phyloP scores from a whole-genome alignment of 1,140 invertebrate genomes.

The Macrostomum lignano region DNA sequence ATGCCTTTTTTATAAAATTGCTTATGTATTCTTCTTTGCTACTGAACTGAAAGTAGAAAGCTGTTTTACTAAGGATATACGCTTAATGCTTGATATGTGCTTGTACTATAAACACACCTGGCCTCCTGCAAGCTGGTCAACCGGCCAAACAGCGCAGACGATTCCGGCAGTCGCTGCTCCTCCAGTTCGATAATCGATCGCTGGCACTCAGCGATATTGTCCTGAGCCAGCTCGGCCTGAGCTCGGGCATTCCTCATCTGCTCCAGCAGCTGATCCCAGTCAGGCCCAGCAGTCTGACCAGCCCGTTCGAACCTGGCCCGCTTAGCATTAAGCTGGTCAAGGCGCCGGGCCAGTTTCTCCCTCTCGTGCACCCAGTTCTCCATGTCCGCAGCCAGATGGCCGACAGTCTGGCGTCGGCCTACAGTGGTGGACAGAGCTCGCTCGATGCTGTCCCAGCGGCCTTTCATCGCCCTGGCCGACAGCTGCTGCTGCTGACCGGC shows the following conservation, averaged over 20 bases:
- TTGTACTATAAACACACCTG: too few relatives aligned
- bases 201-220: slow-evolving; percentile 1
- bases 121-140: too few relatives aligned
- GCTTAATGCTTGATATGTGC: too few relatives aligned
- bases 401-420: background rate
- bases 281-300: background rate
- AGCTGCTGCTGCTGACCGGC: too few relatives aligned
- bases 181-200: background rate
- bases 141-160: too few relatives aligned
- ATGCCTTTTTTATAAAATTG: too few relatives aligned
- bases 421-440: background rate
- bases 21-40: too few relatives aligned
- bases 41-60: too few relatives aligned
- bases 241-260: background rate
- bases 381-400: background rate
- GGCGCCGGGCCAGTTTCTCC: background rate
- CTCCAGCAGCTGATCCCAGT: background rate
- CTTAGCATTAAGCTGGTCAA: background rate
- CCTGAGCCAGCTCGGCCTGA: background rate
- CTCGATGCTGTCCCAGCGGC: background rate
- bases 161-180: background rate
- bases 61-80: too few relatives aligned
- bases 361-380: background rate
- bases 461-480: background rate
- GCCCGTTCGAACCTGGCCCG: background rate